Evolutionary conservation across 2,113 vertebrate genomes (phyloP), one percentile per base, ranked within the genome.

Genomic region (Pollimyrus isidori): DNA sequence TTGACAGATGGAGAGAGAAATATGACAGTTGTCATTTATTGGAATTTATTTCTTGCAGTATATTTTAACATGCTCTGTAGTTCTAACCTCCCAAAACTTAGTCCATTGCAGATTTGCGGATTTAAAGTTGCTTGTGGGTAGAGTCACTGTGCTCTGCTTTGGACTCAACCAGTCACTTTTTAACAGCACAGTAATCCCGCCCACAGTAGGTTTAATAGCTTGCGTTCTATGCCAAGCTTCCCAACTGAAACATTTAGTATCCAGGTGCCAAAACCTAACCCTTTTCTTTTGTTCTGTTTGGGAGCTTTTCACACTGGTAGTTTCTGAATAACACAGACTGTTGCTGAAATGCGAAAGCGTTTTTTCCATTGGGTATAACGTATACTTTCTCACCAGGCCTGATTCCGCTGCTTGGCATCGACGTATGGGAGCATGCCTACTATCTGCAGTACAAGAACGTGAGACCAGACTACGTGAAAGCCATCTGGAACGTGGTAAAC

Each of bases 391-490:
- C 6, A 52, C 76, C 86, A 99, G 98, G 98, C 92, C 97, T 99
- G 46, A 92, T 97, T 91, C 98, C 98, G 15, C 95, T 99, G n/a
- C 94, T 99, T 42, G 98, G 98, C 86, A 99, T 99, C 0, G 98
- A 99, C 0, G 98, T 99, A 15, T 99, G 98, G 98, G 98, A 99
- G 90, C 98, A 99, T 50, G 98, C 98, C 49, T 99, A 99, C 89
- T 99, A 99, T 91, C 97, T 99, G 88, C 98, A 99, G 89, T 99
- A 99, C 94, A 99, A 98, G 95, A 99, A 99, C 17, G 97, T 99
- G 89, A 95, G 98, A 26, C 98, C 98, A 0, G 98, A 99, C 93
- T 99, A 99, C 83, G 96, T 99, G 80, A 99, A 99, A 91, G 98
- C 98, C 7, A 98, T 99, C 92, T 99, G 98, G 98, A 99, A 97